Evolutionary conservation across 2,797 vertebrate species (phyloP).

Genomic region (Betta splendens): DNA sequence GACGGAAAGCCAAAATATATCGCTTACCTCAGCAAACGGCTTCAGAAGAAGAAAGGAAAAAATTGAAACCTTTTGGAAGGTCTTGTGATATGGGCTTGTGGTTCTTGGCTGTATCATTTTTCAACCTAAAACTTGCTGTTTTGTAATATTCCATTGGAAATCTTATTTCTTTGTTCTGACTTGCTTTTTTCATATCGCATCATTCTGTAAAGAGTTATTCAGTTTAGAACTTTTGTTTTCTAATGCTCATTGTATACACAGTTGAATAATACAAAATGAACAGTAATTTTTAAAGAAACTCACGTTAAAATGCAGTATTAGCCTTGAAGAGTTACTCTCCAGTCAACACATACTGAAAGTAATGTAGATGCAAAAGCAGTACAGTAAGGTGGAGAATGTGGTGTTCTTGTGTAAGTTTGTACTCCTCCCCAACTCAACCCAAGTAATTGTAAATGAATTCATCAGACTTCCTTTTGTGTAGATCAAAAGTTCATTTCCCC

Average conservation of each 20-base stretch:
- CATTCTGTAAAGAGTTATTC: constrained; percentile 67
- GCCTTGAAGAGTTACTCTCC: constrained; percentile 55
- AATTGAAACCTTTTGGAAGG: constrained; percentile 32
- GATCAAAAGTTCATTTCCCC: constrained; percentile 11
- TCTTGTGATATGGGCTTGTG: constrained; percentile 61
- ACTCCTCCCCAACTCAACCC: constrained; percentile 5
- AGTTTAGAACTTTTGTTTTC: constrained; percentile 35
- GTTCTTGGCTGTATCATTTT: constrained; percentile 62
- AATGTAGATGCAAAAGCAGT: constrained; percentile 52
- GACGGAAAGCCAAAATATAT: constrained; percentile 59
- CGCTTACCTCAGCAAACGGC: constrained; percentile 58
- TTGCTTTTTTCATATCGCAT: constrained; percentile 65
- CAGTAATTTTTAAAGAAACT: too few species aligned
- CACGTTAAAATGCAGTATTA: constrained; percentile 81
- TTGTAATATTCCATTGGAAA: constrained; percentile 50
- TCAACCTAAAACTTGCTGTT: constrained; percentile 52
- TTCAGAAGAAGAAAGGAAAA: constrained; percentile 38
- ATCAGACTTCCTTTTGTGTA: constrained; percentile 19
- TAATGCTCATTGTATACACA: constrained; percentile 42
- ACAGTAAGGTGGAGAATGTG: constrained; percentile 47
- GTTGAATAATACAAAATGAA: too few species aligned
- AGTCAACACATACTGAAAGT: constrained; percentile 59
- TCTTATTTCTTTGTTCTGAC: constrained; percentile 59
- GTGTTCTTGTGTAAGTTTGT: constrained; percentile 40
- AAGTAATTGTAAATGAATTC: constrained; percentile 28